phyloP scores from a whole-genome alignment of 2,797 vertebrate species.

The Danio jaintianensis region DNA sequence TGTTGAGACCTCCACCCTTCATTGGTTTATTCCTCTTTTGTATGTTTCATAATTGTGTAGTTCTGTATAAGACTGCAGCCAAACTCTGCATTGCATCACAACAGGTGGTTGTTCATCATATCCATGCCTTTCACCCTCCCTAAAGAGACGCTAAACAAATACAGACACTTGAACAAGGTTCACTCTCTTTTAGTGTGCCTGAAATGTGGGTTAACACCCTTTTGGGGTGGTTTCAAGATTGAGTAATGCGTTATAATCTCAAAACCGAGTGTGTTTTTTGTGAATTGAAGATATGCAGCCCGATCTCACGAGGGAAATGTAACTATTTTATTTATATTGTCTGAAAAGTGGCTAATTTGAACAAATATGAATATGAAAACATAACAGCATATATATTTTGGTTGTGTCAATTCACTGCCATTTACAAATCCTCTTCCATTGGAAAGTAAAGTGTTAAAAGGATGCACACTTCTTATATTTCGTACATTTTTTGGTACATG shows the following conservation, averaged over 20 bases:
- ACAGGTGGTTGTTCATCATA: conserved; percentile 73
- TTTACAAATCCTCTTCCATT: too few species aligned
- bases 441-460: too few species aligned
- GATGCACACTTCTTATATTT: too few species aligned
- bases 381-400: too few species aligned
- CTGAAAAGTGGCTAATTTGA: too few species aligned
- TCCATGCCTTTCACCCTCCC: conserved; percentile 63
- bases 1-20: conserved; percentile 32
- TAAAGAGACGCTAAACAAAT: conserved; percentile 58
- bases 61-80: conserved; percentile 38
- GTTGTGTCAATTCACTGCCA: too few species aligned
- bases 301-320: too few species aligned
- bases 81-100: conserved; percentile 73
- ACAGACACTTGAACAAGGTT: conserved; percentile 55
- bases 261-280: too few species aligned
- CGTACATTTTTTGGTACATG: too few species aligned
- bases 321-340: too few species aligned
- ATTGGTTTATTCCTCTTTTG: conserved; percentile 46
- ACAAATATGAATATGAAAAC: too few species aligned
- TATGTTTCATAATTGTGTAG: conserved; percentile 50
- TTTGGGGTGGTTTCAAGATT: conserved; percentile 21
- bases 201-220: conserved; percentile 32
- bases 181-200: conserved; percentile 28
- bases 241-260: conserved; percentile 12
- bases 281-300: too few species aligned